Evolutionary conservation across 2,113 vertebrate species (phyloP), one percentile per base, ranked within the genome.

Genomic region (Calyptomena viridis): DNA sequence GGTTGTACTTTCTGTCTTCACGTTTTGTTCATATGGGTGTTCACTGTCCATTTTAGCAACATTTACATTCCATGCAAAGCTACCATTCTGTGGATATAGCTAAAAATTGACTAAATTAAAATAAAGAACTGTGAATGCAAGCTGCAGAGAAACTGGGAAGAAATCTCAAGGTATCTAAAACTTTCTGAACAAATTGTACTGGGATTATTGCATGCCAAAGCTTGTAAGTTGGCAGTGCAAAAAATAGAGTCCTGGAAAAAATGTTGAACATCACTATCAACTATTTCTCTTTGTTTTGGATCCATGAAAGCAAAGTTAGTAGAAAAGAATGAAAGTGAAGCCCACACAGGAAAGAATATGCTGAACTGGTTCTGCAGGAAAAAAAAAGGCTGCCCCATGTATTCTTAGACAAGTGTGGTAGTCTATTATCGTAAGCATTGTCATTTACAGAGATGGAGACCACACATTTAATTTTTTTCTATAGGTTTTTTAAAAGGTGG

Each of bases 391-490:
- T 91, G 35, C 10, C n/a, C 35, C 37, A 47, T 3, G 19, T 60
- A 68, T 78, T 90, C 75, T 92, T 44, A 59, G 56, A 55, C 66
- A 84, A 92, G 31, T 37, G 22, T 63, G 55, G 44, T 73, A 42
- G n/a, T 86, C 94, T 79, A 27, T 87, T 95, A 82, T 88, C 1
- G 0, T 52, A 72, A 76, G 69, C 62, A 58, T 60, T 87, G 81
- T 49, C 16, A 60, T 68, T 93, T 90, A 79, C 67, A 91, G 76
- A 82, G 58, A 62, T 68, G n/a, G 53, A 96, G 96, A 96, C 85
- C 93, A 95, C 91, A 93, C 76, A 92, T 93, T 73, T 92, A 77
- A 93, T 93, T 69, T 80, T 78, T 95, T 89, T 93, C 91, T 91
- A 89, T 53, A 90, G 60, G 6, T 71, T 94, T 93, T 92, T 87